These are phyloP conservation scores for Phenganax marumi DNA, from an alignment of 92 coral and sea anemone species.

Conservation along the genomic window DNA sequence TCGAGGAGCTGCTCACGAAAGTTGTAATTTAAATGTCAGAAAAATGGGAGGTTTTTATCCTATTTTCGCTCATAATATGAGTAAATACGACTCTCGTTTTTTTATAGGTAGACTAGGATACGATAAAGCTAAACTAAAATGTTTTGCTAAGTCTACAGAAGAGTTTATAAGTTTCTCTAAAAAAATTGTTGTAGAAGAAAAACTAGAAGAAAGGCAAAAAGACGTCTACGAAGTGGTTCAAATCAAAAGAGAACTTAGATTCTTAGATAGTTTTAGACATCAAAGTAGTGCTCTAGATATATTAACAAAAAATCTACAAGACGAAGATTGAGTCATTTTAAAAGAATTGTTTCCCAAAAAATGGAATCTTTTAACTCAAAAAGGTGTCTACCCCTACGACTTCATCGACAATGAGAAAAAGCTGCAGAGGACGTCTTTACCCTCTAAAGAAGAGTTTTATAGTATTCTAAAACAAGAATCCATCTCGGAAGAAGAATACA, in stretches of 20 bases:
- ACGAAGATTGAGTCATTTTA: background rate
- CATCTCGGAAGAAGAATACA: conserved; percentile 32
- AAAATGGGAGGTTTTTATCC: conserved; percentile 35
- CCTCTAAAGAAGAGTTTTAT: conserved; percentile 30
- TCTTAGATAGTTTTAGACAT: background rate
- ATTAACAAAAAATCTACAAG: background rate
- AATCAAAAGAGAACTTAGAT: background rate
- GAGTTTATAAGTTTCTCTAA: background rate
- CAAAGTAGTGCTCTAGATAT: background rate
- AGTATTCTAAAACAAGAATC: background rate
- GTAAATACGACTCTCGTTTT: conserved; percentile 20
- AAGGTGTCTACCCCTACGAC: conserved; percentile 49
- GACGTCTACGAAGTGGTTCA: background rate
- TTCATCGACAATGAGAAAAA: conserved; percentile 18
- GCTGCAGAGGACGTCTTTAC: conserved; percentile 9
- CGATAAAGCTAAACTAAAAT: background rate
- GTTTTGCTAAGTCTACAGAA: background rate
- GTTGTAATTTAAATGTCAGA: conserved; percentile 26
- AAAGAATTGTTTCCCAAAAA: background rate
- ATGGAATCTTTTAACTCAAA: background rate
- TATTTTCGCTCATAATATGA: conserved; percentile 49
- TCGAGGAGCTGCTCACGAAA: conserved; percentile 48
- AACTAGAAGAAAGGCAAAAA: no score
- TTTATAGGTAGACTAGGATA: background rate
- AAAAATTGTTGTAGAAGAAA: background rate